Evolutionary conservation across 2,797 vertebrate species (phyloP).

Genomic region (Eulemur mongoz): DNA sequence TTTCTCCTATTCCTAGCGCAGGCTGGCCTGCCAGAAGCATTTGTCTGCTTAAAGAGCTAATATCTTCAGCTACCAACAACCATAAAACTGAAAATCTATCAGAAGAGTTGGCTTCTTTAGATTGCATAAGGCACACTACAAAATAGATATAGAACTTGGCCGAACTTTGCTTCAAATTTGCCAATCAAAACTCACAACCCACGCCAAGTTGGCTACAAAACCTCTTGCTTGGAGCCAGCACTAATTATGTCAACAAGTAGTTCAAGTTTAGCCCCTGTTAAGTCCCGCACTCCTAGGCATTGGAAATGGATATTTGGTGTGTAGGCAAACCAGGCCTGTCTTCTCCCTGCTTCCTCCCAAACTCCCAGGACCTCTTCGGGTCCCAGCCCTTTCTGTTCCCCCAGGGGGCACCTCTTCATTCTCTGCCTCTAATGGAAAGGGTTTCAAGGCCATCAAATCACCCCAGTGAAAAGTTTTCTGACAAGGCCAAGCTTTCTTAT

Average conservation of each 20-base stretch:
- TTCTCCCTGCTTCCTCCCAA: constrained; percentile 94
- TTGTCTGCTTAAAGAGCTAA: constrained; percentile 77
- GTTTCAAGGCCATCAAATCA: constrained; percentile 79
- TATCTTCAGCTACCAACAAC: constrained; percentile 80
- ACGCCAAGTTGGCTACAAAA: constrained; percentile 85
- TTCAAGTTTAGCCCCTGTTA: constrained; percentile 89
- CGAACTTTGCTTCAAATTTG: constrained; percentile 85
- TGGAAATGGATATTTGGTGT: constrained; percentile 59
- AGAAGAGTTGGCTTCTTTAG: constrained; percentile 78
- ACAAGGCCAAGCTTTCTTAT: constrained; percentile 83
- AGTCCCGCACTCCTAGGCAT: constrained; percentile 84
- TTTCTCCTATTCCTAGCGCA: constrained; percentile 42
- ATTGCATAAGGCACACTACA: constrained; percentile 77
- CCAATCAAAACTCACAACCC: constrained; percentile 84
- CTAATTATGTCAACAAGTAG: constrained; percentile 92
- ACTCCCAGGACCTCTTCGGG: constrained; percentile 92
- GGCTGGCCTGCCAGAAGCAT: constrained; percentile 58
- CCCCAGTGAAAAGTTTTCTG: constrained; percentile 80
- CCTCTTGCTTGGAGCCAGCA: constrained; percentile 79
- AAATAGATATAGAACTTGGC: constrained; percentile 88
- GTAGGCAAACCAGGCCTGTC: constrained; percentile 86
- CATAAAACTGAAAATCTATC: constrained; percentile 80
- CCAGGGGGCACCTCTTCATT: constrained; percentile 83
- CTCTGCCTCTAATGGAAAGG: constrained; percentile 87
- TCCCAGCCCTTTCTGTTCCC: constrained; percentile 89